phyloP scores from a whole-genome alignment of 2,888 invertebrate genomes.

The Nysson spinosus region DNA sequence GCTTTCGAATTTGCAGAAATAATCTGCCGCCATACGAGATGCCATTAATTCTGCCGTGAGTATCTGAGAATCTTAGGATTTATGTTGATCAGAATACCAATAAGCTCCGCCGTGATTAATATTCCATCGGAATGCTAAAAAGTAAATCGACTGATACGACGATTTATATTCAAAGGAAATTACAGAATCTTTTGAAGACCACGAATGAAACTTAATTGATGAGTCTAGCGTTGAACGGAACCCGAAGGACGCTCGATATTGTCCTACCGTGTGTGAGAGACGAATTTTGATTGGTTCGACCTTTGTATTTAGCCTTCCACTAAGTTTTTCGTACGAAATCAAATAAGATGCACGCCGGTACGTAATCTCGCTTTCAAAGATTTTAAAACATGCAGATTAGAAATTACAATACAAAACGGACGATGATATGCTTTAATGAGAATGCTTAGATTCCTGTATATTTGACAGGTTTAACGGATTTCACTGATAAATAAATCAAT shows the following conservation, averaged over 20 bases:
- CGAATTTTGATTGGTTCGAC: conserved; percentile 5
- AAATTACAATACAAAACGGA: no score
- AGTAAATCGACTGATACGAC: background rate
- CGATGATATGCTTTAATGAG: no score
- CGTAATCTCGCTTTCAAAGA: no score
- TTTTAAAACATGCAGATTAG: no score
- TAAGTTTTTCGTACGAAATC: background rate
- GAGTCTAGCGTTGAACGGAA: background rate
- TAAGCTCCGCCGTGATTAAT: background rate
- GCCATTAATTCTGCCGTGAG: background rate
- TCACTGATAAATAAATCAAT: no score
- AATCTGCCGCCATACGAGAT: background rate
- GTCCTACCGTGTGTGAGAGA: background rate
- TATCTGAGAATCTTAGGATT: background rate
- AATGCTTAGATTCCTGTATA: no score
- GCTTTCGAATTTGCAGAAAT: background rate
- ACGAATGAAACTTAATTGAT: background rate
- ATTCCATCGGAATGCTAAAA: background rate
- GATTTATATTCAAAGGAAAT: conserved; percentile 5
- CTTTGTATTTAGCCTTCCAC: conserved; percentile 1
- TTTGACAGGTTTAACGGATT: no score
- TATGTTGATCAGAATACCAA: background rate
- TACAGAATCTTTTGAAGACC: background rate
- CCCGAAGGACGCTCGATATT: background rate
- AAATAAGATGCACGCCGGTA: no score